Base-by-base conservation (phyloP, 1,140 invertebrate genomes). In the Dendroctonus valens region DNA sequence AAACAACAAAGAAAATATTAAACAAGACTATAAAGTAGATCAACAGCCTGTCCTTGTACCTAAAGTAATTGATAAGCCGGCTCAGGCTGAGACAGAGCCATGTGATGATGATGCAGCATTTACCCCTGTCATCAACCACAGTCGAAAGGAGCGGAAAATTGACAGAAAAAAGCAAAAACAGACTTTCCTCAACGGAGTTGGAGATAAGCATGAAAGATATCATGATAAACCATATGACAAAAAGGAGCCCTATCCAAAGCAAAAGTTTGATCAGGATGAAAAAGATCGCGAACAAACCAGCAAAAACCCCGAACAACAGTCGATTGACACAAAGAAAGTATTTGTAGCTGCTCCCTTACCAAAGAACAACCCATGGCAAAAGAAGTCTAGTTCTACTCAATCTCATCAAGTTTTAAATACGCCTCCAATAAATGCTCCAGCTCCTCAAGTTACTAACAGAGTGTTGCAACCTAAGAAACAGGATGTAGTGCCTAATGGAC, bases 311-410 rank as follows among this genome's bases (percentile, higher is more conserved):
- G 79, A 71, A 37, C 72, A 75, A 41, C 65, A 71, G 15, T 53
- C 65, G 58, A 60, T 53, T 41, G 74, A 82, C 63, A 78, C 78
- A 0, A 84, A 83, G 74, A 84, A 83, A 74, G 78, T 81, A 26
- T 85, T 85, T 75, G 83, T 85, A 6, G 83, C 83, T 70, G 84
- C 84, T 37, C 84, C 83, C 7, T 79, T 84, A 65, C 84, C 84
- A 1, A 84, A 84, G 78, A 82, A 83, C 54, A 85, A 85, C 75
- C 82, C 82, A 57, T 85, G 84, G 84, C 83, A 84, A 80, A 79
- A 82, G 42, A 81, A 80, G 50, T 60, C 44, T 67, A 50, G 65
- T 48, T 59, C 42, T 46, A 41, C 39, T 41, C 54, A 62, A 50
- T 38, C 40, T 26, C 26, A 26, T 26, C 26, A 26, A 26, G 3